Conservation (phyloP, 1,140 invertebrate species). For the Probaryconus sp. region DNA sequence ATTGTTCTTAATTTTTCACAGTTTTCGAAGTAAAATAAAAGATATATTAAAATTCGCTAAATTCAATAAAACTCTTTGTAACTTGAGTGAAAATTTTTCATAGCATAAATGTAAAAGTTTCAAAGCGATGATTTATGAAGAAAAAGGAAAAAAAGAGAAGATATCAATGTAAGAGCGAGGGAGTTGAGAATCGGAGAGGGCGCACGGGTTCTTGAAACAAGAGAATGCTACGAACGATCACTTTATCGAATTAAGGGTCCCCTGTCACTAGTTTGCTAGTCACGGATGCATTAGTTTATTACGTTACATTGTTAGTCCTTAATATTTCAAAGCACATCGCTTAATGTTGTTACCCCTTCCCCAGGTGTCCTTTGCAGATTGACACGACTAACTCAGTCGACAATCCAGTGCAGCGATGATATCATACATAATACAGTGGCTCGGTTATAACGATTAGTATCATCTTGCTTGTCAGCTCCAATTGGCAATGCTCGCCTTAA, state of each 20-base stretch:
- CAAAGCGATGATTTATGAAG: neutral
- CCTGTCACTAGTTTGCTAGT: conserved; percentile 60
- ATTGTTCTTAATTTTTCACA: too few relatives aligned
- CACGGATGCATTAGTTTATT: conserved; percentile 62
- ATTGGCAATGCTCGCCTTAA: conserved; percentile 39
- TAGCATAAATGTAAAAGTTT: too few relatives aligned
- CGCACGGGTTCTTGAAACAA: conserved; percentile 49
- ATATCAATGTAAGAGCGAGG: conserved; percentile 20
- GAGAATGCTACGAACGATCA: conserved; percentile 54
- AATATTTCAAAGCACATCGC: conserved; percentile 59
- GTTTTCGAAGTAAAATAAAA: too few relatives aligned
- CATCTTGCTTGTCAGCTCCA: conserved; percentile 54
- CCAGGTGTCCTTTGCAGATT: conserved; percentile 52
- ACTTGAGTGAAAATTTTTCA: too few relatives aligned
- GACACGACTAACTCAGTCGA: conserved; percentile 51
- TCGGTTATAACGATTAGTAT: conserved; percentile 59
- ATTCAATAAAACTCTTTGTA: too few relatives aligned
- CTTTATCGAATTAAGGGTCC: conserved; percentile 58
- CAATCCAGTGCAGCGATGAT: conserved; percentile 48
- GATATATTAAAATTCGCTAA: too few relatives aligned
- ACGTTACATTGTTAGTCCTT: conserved; percentile 59
- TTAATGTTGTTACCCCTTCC: conserved; percentile 49
- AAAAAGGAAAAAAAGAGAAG: conserved; percentile 4
- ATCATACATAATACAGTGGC: conserved; percentile 59
- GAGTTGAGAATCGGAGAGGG: neutral